A percentile compares a stretch with the other conserved stretches of the same genome.
phyloP scores from a whole-genome alignment of 1,140 invertebrate genomes.

The Bombus picipes region DNA sequence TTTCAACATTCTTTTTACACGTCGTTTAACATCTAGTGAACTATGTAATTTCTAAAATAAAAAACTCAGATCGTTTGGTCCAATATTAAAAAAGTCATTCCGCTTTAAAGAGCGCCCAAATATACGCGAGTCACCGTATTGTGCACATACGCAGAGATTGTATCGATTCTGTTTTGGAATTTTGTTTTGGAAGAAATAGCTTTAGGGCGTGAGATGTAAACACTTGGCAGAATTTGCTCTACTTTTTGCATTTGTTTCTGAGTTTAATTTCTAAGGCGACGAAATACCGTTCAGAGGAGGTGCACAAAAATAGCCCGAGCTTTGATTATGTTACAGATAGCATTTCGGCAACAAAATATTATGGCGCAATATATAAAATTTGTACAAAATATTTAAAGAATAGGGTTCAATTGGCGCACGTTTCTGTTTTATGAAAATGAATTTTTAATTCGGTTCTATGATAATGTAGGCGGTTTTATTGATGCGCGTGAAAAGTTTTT shows the following conservation, averaged over 20 bases:
- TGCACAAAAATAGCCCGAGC: background rate
- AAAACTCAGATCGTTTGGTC: no score
- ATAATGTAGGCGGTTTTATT: background rate
- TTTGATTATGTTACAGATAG: background rate
- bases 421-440: background rate
- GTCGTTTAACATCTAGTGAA: no score
- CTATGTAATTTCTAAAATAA: no score
- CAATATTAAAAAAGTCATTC: no score
- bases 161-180: background rate
- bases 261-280: background rate
- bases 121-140: no score
- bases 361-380: no score
- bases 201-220: background rate
- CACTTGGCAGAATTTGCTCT: background rate
- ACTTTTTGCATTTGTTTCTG: background rate
- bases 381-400: no score
- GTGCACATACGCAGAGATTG: background rate
- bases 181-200: background rate
- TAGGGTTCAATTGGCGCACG: no score
- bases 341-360: no score
- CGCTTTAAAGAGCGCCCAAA: no score
- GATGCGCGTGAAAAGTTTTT: background rate
- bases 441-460: background rate
- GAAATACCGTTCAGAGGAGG: background rate
- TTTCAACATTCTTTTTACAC: no score